These are phyloP conservation scores for Strix aluco DNA, from an alignment of 2,113 vertebrate genomes.

Conservation along the genomic window DNA sequence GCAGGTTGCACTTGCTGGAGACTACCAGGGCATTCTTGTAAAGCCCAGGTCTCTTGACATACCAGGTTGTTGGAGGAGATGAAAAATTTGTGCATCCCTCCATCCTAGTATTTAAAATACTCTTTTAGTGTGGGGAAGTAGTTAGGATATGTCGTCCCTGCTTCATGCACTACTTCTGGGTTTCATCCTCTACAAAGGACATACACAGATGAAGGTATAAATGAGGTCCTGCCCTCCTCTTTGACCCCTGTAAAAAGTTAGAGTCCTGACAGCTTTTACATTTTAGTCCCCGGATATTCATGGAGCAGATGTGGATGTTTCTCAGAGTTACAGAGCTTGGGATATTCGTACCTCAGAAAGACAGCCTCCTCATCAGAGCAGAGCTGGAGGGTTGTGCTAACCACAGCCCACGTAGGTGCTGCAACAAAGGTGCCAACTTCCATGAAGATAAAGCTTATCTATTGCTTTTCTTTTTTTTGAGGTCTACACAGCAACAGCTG, in stretches of 20 bases:
- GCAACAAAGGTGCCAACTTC: not conserved
- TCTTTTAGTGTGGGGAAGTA: not conserved
- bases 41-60: not conserved
- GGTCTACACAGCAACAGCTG: not conserved
- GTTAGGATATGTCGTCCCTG: not conserved
- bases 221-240: not conserved
- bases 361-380: not conserved
- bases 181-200: not conserved
- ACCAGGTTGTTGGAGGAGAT: not conserved
- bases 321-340: not conserved
- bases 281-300: not conserved
- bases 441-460: not conserved
- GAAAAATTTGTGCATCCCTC: not conserved
- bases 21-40: not conserved
- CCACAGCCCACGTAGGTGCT: accelerated
- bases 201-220: not conserved
- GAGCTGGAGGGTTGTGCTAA: not conserved
- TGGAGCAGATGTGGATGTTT: not conserved
- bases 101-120: not conserved
- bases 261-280: not conserved
- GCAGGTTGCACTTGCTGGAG: not conserved
- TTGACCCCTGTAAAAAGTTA: too few relatives aligned
- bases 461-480: not conserved
- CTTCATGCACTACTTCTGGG: not conserved
- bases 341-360: not conserved